Percentiles rank a stretch among this genome's conserved stretches.
phyloP scores from a whole-genome alignment of 2,797 vertebrate genomes.

The Synaphobranchus kaupii region DNA sequence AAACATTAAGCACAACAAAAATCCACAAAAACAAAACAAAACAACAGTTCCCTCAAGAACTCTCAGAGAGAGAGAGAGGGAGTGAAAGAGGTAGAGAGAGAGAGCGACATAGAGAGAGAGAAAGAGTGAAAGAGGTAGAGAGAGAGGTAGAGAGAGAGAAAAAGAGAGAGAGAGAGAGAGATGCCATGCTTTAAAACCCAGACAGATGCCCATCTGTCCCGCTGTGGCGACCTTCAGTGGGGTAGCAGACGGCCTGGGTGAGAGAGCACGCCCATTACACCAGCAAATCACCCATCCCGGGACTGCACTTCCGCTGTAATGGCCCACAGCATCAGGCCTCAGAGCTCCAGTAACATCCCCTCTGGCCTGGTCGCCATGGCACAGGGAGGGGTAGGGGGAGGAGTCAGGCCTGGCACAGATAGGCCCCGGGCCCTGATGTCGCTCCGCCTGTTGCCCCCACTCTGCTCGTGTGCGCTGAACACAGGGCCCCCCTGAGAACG shows the following conservation, averaged over 20 bases:
- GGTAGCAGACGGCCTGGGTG: not conserved
- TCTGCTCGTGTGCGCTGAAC: not conserved
- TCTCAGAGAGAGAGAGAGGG: not conserved
- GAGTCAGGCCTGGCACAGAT: not conserved
- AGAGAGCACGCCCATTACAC: not conserved
- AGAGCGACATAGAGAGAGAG: not conserved
- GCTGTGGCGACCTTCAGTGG: not conserved
- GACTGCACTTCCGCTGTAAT: not conserved
- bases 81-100: not conserved
- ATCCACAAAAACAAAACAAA: not conserved
- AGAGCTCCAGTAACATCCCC: not conserved
- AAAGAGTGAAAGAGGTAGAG: not conserved
- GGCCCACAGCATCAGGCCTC: not conserved
- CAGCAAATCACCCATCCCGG: not conserved
- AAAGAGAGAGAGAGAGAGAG: not conserved
- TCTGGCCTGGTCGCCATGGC: not conserved
- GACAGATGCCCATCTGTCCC: constrained; percentile 1
- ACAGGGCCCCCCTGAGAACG: not conserved
- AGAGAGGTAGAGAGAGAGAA: not conserved
- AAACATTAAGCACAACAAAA: not conserved
- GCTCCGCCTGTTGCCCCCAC: not conserved
- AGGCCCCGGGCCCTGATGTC: not conserved
- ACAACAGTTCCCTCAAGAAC: not conserved
- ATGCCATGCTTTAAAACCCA: not conserved
- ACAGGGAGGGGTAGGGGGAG: not conserved